Evolutionary conservation across 2,888 invertebrate species (phyloP), one percentile per base, ranked within the genome.

Genomic region (Taenaris catops): DNA sequence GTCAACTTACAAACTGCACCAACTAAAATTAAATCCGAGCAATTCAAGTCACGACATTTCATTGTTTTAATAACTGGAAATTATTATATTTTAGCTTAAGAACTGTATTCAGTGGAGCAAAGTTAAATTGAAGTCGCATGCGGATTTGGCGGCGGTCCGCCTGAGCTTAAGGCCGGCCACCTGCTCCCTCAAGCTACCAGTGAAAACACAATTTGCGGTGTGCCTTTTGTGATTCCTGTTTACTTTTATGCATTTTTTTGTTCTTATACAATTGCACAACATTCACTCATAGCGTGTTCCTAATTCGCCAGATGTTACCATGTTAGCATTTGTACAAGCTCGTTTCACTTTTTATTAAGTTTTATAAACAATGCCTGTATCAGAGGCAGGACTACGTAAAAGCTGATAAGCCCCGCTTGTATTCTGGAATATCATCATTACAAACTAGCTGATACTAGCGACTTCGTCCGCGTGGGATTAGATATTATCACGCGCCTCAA

Each of bases 41-140:
- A 12, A 38, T 41, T 34, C 19, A 37, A 34, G 34, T 34, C 34
- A 32, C 31, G 37, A 32, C 34, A 26, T 37, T 36, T 14, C 34
- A 43, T 34, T 45, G 38, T 45, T 40, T 42, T 47, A 47, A 47
- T 42, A 42, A 40, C 34, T 42, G 25, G 24, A 40, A 45, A 38
- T 46, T 38, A 38, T 44, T 41, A 47, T 40, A 72, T 70, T 72
- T 73, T 63, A 70, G 67, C 67, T 66, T 63, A 69, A 66, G 65
- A 64, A 71, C 72, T 67, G 76, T 70, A 72, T 74, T 69, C 67
- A 71, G 69, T 69, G 64, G 58, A 65, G 72, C 70, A 66, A 83
- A 84, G 78, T 84, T 83, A 84, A 83, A 83, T 84, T 75, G 80
- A 81, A 84, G 75, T 78, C 72, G 68, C 58, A 65, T 68, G 64